Base-by-base conservation (phyloP, 2,888 invertebrate genomes). In the Orgyia antiqua region DNA sequence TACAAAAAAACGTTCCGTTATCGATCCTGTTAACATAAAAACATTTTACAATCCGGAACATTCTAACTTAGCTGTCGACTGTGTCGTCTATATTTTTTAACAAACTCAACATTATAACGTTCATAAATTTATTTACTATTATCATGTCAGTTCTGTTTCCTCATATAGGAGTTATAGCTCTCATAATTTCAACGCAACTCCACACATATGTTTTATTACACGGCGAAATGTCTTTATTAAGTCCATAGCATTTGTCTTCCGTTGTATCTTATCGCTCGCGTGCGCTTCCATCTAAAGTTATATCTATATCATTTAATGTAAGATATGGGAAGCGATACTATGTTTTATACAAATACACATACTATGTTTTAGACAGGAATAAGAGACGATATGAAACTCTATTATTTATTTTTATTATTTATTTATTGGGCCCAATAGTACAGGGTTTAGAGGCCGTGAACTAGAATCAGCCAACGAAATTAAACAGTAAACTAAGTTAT, bases 141-240 rank as follows among this genome's bases (percentile, higher is more conserved):
- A 47, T 52, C 51, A 56, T 44, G 48, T 58, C 47, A 47, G 45
- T 36, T 45, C 61, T 58, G 51, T 55, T 51, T 51, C 57, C 53
- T 49, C 54, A 45, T 55, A 55, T 40, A 56, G 57, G 51, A 62
- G 58, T 68, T 61, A 71, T 68, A 57, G 52, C 63, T 38, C 44
- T 49, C 64, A 67, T 75, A 71, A 72, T 55, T 67, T 62, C 45
- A 54, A 52, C 54, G 56, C 55, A 59, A 64, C 62, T 55, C 51
- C 25, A 45, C 51, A 45, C 63, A 59, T 67, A 62, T 48, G 56
- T 68, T 76, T 75, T 73, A 75, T 76, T 73, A 47, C 37, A 27
- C 30, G 33, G 38, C 7, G 47, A 47, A 54, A 54, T 60, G 68
- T 64, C 72, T 71, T 73, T 72, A 75, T 75, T 74, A 74, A 75